Base-by-base conservation (phyloP, 2,113 vertebrate genomes). In the Calidris pygmaea region DNA sequence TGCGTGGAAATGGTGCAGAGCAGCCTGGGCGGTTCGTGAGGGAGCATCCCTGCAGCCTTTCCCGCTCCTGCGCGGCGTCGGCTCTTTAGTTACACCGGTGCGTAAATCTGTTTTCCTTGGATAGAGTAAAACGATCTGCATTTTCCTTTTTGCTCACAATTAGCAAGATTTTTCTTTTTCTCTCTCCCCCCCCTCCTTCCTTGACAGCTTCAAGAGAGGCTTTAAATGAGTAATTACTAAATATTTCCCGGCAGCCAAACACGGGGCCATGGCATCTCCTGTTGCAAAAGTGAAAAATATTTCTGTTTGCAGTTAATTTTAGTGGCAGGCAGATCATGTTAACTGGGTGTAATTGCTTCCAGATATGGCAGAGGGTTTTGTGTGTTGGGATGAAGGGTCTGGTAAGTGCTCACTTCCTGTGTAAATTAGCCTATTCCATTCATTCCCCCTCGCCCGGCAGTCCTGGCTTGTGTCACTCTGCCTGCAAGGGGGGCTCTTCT, bases 331-430 rank as follows among this genome's bases (percentile, higher is more conserved):
- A 98, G 99, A 99, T 99, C 99, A 99, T 98, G 98, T 99, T 99
- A 99, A 99, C 98, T 96, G 98, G 97, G 96, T 97, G 96, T 99
- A 99, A 99, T 99, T 98, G 98, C 98, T 99, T 99, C 99, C 99
- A 99, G 99, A 99, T 98, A 98, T 98, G 98, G 98, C 98, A 94
- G 97, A 98, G 98, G 98, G 98, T 98, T 98, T 97, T 98, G 97
- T 98, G 98, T 98, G 97, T 98, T 98, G 94, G 98, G 98, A 98
- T 98, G 98, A 98, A 98, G 97, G 98, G 98, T 97, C 97, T 97
- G 98, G 98, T 99, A 99, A 99, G 99, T 99, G 97, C 98, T 98
- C 93, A 97, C 98, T 99, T 99, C 99, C 99, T 99, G 99, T 99
- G 98, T 98, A 98, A 99, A 99, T 99, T 98, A 98, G 98, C 98